Conservation (phyloP, 2,113 vertebrate species). For the Pardalotus punctatus region DNA sequence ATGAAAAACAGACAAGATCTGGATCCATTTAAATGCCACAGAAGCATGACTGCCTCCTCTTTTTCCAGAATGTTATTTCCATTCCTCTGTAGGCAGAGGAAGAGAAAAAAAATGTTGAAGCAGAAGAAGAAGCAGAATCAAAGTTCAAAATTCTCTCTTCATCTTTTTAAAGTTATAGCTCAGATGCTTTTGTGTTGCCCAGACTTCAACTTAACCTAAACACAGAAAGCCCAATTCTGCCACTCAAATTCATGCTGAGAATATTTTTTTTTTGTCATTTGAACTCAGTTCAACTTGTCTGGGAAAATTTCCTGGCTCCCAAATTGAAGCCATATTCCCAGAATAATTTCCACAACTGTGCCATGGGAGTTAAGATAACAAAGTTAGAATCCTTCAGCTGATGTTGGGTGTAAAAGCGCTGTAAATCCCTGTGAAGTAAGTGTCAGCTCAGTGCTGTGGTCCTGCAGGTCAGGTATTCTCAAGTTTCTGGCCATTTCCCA, state of each 20-base stretch:
- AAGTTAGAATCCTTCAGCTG: neutral
- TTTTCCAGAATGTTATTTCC: slow-evolving; percentile 1
- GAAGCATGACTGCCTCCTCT: neutral
- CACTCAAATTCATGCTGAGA: neutral
- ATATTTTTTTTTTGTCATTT: neutral
- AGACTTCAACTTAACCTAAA: neutral
- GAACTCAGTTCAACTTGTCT: neutral
- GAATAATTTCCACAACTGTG: neutral
- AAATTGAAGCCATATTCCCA: neutral
- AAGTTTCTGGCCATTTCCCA: neutral
- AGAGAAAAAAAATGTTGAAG: neutral
- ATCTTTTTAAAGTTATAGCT: neutral
- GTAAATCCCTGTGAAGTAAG: neutral
- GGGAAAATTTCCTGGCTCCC: neutral
- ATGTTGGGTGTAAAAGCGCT: neutral
- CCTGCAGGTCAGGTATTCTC: neutral
- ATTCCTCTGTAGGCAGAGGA: neutral
- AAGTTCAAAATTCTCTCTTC: slow-evolving; percentile 6
- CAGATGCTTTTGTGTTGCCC: neutral
- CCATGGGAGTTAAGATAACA: neutral
- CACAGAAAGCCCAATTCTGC: neutral
- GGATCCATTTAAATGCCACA: slow-evolving; percentile 13
- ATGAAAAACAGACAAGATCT: slow-evolving; percentile 2
- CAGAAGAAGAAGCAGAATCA: neutral
- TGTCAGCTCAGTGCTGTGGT: neutral